Percentiles rank a stretch among this genome's conserved stretches.
phyloP scores from a whole-genome alignment of 2,797 vertebrate species.

The Tokudaia tokunoshimensis region DNA sequence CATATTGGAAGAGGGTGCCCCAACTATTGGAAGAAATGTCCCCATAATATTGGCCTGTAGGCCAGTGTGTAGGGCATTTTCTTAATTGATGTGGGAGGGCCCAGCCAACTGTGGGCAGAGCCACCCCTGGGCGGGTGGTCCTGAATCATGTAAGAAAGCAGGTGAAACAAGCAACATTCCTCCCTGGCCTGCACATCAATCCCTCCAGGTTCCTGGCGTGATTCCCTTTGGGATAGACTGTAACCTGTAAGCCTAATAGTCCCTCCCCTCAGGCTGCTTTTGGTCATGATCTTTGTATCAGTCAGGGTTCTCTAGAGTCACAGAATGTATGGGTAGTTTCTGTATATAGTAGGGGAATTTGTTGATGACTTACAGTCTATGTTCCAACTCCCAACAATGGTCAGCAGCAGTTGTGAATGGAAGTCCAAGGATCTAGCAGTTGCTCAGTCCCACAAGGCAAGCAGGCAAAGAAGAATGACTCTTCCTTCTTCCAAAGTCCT shows the following conservation, averaged over 20 bases:
- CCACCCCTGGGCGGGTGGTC: not conserved
- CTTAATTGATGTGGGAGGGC: not conserved
- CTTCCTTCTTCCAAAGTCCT: too few species aligned
- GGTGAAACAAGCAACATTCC: not conserved
- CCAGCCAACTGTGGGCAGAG: not conserved
- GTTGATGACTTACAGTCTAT: too few species aligned
- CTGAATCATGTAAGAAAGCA: not conserved
- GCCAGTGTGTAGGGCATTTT: not conserved
- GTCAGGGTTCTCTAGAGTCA: too few species aligned
- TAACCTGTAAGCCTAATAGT: not conserved
- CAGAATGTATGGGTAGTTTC: too few species aligned
- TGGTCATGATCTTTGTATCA: not conserved
- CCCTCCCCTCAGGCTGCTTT: not conserved
- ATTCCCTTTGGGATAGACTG: not conserved
- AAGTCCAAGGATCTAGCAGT: too few species aligned
- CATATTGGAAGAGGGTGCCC: not conserved
- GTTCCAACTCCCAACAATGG: too few species aligned
- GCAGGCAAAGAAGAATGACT: too few species aligned
- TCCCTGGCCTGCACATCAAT: not conserved
- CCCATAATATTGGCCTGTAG: not conserved
- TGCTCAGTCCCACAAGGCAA: too few species aligned
- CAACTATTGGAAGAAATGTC: not conserved
- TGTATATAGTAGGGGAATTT: too few species aligned
- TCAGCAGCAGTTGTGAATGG: too few species aligned
- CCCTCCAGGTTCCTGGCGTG: not conserved